A percentile compares a stretch with the other conserved stretches of the same genome.
phyloP scores from a whole-genome alignment of 92 coral and sea anemone genomes.

The Montipora capitata region DNA sequence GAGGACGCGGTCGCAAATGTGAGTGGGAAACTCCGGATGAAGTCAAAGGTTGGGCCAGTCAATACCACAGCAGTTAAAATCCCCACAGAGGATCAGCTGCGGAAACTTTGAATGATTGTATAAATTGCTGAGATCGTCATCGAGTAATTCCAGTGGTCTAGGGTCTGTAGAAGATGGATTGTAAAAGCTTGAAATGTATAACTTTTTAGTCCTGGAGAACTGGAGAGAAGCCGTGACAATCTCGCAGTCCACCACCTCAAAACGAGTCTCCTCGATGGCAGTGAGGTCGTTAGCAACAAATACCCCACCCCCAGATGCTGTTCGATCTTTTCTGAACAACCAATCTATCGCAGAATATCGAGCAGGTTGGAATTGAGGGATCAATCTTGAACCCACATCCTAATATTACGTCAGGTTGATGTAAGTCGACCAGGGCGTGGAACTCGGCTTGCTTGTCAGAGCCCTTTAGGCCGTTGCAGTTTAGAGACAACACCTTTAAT shows the following conservation, averaged over 20 bases:
- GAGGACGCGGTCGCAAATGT: neutral
- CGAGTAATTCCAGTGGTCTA: neutral
- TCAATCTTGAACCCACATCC: neutral
- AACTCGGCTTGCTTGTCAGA: neutral
- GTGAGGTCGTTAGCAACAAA: neutral
- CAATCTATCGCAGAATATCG: neutral
- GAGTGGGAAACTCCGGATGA: neutral
- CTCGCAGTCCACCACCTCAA: neutral
- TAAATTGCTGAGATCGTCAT: neutral
- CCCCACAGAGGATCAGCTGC: neutral
- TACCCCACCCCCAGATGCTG: neutral
- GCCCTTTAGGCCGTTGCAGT: neutral
- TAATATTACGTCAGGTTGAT: neutral
- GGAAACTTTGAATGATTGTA: neutral
- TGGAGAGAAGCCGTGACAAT: neutral
- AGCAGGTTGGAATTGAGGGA: neutral
- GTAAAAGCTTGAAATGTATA: neutral
- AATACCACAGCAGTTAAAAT: neutral
- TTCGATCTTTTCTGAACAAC: neutral
- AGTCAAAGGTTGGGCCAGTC: neutral
- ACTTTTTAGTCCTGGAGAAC: neutral
- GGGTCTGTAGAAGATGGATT: neutral
- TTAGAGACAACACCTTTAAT: neutral
- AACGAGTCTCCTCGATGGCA: neutral
- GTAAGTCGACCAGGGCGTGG: neutral